These are phyloP conservation scores for Torymus aiolomorphi DNA, from an alignment of 2,888 invertebrate genomes.

Conservation along the genomic window DNA sequence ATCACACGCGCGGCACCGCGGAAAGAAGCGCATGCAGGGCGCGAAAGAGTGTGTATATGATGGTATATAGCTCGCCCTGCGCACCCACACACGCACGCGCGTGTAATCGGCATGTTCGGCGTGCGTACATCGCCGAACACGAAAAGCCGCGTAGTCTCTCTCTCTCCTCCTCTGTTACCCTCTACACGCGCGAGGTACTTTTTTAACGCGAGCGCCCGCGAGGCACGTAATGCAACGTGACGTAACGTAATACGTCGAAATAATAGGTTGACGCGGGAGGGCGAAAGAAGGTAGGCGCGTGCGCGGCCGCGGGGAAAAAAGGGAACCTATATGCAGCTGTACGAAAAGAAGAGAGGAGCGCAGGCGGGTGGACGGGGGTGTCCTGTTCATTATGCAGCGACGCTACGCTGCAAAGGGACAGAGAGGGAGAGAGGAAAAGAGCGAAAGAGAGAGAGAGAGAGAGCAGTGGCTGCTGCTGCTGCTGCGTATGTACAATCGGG, in stretches of 20 bases:
- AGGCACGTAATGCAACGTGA: slow-evolving; percentile 69
- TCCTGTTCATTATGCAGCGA: slow-evolving; percentile 74
- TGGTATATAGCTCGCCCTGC: no score
- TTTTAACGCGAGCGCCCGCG: slow-evolving; percentile 20
- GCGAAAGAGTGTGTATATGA: no score
- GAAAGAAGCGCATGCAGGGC: slow-evolving; percentile 21
- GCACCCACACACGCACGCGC: background rate
- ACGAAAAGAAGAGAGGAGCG: slow-evolving; percentile 14
- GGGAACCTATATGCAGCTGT: background rate
- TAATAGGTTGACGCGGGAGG: slow-evolving; percentile 68
- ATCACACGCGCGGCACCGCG: background rate
- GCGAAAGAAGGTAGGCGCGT: background rate
- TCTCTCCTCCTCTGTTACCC: background rate
- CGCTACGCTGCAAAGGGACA: slow-evolving; percentile 65
- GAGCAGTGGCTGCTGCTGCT: slow-evolving; percentile 62
- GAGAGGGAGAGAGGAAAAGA: slow-evolving; percentile 62
- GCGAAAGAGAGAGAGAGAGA: slow-evolving; percentile 39
- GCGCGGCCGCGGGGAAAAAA: background rate
- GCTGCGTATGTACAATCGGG: slow-evolving; percentile 71
- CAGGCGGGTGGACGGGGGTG: slow-evolving; percentile 54
- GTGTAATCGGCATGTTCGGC: slow-evolving; percentile 52
- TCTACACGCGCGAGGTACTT: background rate
- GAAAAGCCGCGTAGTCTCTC: slow-evolving; percentile 5
- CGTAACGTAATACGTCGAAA: slow-evolving; percentile 72
- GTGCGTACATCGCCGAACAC: slow-evolving; percentile 32